Conservation (phyloP, 1,140 invertebrate species). For the Drosophila guanche region DNA sequence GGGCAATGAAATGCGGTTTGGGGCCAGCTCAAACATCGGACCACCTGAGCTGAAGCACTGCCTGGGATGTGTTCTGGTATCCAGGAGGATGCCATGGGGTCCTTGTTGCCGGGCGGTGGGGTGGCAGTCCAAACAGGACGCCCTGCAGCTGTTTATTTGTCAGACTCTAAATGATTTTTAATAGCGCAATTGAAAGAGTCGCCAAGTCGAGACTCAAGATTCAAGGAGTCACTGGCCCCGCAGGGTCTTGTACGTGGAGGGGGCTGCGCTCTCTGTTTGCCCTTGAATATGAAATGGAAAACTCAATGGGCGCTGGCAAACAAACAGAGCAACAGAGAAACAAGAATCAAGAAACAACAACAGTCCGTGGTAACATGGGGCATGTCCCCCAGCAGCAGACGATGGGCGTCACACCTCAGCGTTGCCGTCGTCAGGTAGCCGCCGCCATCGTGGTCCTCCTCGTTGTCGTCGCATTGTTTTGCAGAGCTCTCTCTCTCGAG, state of each 20-base stretch:
- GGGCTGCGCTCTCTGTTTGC: conserved; percentile 27
- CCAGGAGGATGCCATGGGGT: not conserved
- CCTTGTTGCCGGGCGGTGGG: not conserved
- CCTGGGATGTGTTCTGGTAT: too few relatives aligned
- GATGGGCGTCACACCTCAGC: conserved; percentile 39
- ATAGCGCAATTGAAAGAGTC: conserved; percentile 66
- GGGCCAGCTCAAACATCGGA: conserved; percentile 11
- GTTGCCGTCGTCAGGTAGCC: conserved; percentile 45
- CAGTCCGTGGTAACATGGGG: not conserved
- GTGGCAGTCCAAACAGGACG: conserved; percentile 39
- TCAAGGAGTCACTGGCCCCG: conserved; percentile 43
- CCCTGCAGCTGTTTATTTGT: conserved; percentile 59
- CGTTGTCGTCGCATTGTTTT: conserved; percentile 46
- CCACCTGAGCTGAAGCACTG: not conserved
- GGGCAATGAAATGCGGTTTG: not conserved
- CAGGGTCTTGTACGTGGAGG: not conserved
- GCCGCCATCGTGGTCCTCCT: conserved; percentile 45
- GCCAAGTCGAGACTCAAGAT: conserved; percentile 41
- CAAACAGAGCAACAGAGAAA: conserved; percentile 37
- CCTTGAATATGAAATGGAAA: conserved; percentile 65
- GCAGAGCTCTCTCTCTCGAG: conserved; percentile 10
- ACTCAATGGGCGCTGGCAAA: conserved; percentile 56
- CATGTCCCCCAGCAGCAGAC: conserved; percentile 20
- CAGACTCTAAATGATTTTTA: conserved; percentile 69
- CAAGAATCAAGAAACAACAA: conserved; percentile 5